Evolutionary conservation across 2,888 invertebrate genomes (phyloP), one percentile per base, ranked within the genome.

Genomic region (Pollenia griseotomentosa): DNA sequence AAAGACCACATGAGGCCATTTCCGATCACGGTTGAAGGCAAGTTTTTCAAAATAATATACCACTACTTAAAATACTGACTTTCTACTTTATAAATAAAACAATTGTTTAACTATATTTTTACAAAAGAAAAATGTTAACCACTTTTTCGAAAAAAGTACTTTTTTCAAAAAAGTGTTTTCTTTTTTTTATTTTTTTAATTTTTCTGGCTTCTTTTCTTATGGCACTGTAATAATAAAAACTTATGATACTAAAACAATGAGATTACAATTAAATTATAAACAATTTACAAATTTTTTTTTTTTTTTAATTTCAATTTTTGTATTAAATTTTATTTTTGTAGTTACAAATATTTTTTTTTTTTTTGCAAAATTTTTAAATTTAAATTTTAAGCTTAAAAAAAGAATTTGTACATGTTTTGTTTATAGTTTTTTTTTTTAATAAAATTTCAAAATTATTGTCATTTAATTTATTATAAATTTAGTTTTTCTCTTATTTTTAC

Each of bases 171-270:
- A 66, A 53, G 74, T 68, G 68, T 46, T 83, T 59, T 48, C 84
- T 44, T 83, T 77, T 77, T 57, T 46, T 79, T 80, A 68, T 74
- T 80, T 73, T 65, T 80, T 83, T 68, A 48, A 82, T 65, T 89
- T 90, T 85, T 86, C 87, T 80, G 86, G 77, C 84, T 87, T 88
- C 85, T 82, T 86, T 78, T 75, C 78, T 89, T 90, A 92, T 92
- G 92, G 92, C 92, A 92, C 91, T 91, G 90, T 90, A 88, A 77
- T 85, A 75, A 63, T 85, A 80, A 68, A 80, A 59, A 80, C 89
- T 88, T 90, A 91, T 88, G 57, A 80, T 85, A 87, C 89, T 88
- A 81, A 90, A 88, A 90, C 90, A 91, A 91, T 92, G 92, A 92
- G 92, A 92, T 92, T 90, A 88, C 85, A 88, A 79, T 91, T 85